phyloP scores from a whole-genome alignment of 2,888 invertebrate species.

The Disparrhopalites patrizii region DNA sequence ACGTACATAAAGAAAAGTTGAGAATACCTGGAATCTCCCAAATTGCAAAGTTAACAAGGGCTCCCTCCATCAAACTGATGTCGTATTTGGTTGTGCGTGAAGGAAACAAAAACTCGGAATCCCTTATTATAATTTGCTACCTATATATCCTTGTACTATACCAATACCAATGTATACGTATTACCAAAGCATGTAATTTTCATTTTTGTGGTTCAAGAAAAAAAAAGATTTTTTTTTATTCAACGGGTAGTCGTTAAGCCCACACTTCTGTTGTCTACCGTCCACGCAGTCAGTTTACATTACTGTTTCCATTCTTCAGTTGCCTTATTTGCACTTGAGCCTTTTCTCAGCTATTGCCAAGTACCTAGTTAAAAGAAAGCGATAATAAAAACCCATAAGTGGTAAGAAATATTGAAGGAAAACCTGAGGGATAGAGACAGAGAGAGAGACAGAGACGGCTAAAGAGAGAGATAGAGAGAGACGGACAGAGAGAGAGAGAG shows the following conservation, averaged over 20 bases:
- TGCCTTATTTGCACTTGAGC: neutral
- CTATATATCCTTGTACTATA: no score
- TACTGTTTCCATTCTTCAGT: neutral
- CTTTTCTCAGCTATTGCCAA: neutral
- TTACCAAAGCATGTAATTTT: neutral
- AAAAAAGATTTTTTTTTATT: no score
- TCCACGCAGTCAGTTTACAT: neutral
- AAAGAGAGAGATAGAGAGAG: neutral
- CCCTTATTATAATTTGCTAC: no score
- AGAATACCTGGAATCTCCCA: no score
- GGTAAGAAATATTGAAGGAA: neutral
- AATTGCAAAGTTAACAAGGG: no score
- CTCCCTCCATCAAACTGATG: no score
- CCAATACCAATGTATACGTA: neutral
- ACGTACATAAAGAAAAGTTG: no score
- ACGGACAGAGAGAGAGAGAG: neutral
- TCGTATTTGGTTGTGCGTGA: no score
- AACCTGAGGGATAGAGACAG: neutral
- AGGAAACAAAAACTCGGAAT: no score
- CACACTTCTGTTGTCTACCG: neutral
- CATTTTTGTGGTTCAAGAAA: conserved; percentile 4
- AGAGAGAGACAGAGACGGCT: neutral
- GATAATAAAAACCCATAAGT: neutral
- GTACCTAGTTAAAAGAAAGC: neutral
- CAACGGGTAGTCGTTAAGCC: neutral